phyloP scores from a whole-genome alignment of 2,113 vertebrate genomes.

The Phyllostomus hastatus region DNA sequence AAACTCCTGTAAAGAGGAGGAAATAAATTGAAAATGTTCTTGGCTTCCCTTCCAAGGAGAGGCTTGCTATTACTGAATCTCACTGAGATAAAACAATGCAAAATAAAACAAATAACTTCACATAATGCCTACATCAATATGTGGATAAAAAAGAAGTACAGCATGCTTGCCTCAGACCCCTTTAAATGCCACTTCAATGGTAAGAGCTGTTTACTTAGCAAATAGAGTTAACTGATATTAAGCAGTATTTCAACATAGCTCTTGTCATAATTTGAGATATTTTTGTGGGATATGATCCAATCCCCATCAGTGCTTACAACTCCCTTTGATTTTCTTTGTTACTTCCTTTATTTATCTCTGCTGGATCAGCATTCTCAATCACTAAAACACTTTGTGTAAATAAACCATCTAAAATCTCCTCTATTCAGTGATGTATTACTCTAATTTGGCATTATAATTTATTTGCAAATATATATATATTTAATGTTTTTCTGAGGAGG shows the following conservation, averaged over 20 bases:
- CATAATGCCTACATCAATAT: not conserved
- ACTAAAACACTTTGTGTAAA: slow-evolving; percentile 58
- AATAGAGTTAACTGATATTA: slow-evolving; percentile 40
- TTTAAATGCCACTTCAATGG: slow-evolving; percentile 28
- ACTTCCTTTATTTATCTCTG: slow-evolving; percentile 58
- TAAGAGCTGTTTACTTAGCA: slow-evolving; percentile 35
- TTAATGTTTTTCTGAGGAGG: not conserved
- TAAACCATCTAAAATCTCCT: slow-evolving; percentile 18
- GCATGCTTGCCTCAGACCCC: not conserved
- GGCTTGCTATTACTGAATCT: not conserved
- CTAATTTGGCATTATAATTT: not conserved
- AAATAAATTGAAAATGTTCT: not conserved
- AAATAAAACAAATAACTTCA: slow-evolving; percentile 43
- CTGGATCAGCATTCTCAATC: slow-evolving; percentile 66
- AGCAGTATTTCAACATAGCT: slow-evolving; percentile 32
- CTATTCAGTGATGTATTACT: not conserved
- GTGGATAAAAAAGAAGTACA: slow-evolving; percentile 6
- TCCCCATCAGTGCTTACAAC: slow-evolving; percentile 6
- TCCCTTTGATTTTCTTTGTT: slow-evolving; percentile 38
- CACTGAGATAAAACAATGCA: slow-evolving; percentile 43
- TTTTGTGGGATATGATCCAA: slow-evolving; percentile 53
- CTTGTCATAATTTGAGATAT: slow-evolving; percentile 54
- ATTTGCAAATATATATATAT: slow-evolving; percentile 22
- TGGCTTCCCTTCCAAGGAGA: not conserved
- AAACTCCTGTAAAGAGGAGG: slow-evolving; percentile 40